phyloP scores from a whole-genome alignment of 2,113 vertebrate species.

The Carollia perspicillata region DNA sequence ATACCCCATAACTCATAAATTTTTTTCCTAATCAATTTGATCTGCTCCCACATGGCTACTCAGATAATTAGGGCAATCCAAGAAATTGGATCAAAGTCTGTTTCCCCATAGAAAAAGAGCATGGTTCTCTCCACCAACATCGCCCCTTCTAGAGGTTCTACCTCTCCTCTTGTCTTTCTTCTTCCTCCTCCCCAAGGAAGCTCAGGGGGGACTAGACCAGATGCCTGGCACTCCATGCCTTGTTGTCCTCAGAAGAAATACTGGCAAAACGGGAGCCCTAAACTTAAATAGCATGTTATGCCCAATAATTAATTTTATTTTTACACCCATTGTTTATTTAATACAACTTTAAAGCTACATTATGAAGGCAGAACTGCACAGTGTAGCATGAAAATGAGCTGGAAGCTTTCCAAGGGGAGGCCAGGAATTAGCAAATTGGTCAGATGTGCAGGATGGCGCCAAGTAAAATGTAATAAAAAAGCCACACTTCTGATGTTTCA shows the following conservation, averaged over 20 bases:
- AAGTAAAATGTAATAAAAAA: not conserved
- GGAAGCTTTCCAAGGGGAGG: constrained; percentile 74
- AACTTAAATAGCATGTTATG: constrained; percentile 85
- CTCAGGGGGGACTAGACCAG: constrained; percentile 52
- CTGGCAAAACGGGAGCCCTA: constrained; percentile 81
- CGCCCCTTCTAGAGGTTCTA: constrained; percentile 34
- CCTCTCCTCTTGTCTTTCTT: not conserved
- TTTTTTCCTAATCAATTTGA: not conserved
- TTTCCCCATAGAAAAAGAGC: constrained; percentile 30
- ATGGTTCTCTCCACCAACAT: not conserved
- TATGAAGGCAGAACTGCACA: constrained; percentile 74
- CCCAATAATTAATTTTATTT: constrained; percentile 84
- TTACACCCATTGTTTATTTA: constrained; percentile 82
- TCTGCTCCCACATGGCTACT: not conserved
- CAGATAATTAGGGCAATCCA: not conserved
- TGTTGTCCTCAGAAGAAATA: constrained; percentile 83
- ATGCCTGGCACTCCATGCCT: constrained; percentile 69
- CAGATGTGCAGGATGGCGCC: constrained; percentile 53
- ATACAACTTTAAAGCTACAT: constrained; percentile 79
- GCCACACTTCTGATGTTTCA: not conserved
- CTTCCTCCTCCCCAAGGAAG: constrained; percentile 47
- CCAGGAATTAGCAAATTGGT: constrained; percentile 68
- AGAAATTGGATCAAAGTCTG: not conserved
- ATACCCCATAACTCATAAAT: not conserved
- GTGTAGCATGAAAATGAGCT: constrained; percentile 78